phyloP scores from a whole-genome alignment of 2,797 vertebrate species.

The Rhabdophis nuchalis region DNA sequence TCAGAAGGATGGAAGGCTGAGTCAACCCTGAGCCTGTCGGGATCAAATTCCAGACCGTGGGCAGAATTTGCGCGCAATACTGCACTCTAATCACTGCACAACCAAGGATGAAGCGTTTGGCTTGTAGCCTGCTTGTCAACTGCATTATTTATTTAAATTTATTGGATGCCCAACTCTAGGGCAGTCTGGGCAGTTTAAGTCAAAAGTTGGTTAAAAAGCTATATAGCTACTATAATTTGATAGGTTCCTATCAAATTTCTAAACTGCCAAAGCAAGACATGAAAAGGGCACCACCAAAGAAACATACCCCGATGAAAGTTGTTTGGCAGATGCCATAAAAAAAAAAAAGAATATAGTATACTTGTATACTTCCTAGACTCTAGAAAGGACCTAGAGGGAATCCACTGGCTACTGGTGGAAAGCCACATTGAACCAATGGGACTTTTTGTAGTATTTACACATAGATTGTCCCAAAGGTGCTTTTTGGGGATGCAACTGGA shows the following conservation, averaged over 20 bases:
- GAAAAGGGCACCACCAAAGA: neutral
- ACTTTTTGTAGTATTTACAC: neutral
- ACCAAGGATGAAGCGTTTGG: neutral
- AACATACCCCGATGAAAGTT: neutral
- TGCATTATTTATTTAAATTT: neutral
- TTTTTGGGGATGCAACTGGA: no score
- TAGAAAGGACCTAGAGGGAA: neutral
- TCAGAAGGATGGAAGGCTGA: no score
- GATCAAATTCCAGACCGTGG: no score
- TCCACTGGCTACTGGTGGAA: neutral
- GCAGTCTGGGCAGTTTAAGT: no score
- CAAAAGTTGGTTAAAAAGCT: no score
- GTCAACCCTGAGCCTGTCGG: no score
- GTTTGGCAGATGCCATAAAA: neutral
- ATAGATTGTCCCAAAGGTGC: no score
- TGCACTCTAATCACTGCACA: no score
- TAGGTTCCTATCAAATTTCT: no score
- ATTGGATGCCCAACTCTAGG: no score
- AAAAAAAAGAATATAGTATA: neutral
- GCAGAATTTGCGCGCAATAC: no score
- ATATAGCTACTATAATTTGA: no score
- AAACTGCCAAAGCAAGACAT: neutral
- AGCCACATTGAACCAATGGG: neutral
- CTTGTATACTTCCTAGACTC: neutral
- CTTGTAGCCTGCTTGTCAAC: neutral